Base-by-base conservation (phyloP, 2,888 invertebrate species). In the Nomada flava region DNA sequence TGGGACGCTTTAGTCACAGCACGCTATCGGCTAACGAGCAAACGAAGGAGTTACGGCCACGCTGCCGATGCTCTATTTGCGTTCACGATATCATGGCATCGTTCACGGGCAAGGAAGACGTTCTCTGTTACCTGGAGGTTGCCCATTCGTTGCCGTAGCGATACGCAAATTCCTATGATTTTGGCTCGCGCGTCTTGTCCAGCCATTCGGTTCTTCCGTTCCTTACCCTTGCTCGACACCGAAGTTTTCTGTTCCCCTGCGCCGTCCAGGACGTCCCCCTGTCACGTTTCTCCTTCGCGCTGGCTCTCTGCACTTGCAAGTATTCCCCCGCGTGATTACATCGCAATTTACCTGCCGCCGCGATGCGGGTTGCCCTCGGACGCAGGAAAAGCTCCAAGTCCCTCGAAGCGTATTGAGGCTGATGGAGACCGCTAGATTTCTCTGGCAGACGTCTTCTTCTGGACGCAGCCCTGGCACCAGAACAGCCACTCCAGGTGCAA, bases 11-110 rank as follows among this genome's bases (percentile, higher is more conserved):
- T 71, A 80, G 82, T 67, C 86, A 79, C 72, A 86, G 79, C 88
- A 85, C 84, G 84, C 84, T 85, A 82, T 86, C 83, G 86, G 83
- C 86, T 90, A 91, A 90, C 90, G 90, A 90, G 87, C 81, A 86
- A 86, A 81, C 83, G 83, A 83, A 88, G 89, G 77, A 82, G 72
- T 82, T 84, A 82, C 78, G 72, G 67, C 72, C 76, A 44, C 57
- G 67, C 63, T 79, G 79, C 60, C 79, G 83, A 74, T 79, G 83
- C 84, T 87, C 89, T 87, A 88, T 89, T 89, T 90, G 88, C 87
- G 76, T 36, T 90, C 90, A 87, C 87, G 88, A 88, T 90, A 91
- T 90, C 89, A 82, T 86, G 86, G 86, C 82, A 86, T 87, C 84
- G 86, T 90, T 90, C 87, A 86, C 83, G 72, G 82, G 70, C 86